A percentile compares a stretch with the other conserved stretches of the same genome.
These are phyloP conservation scores for Drosophila malerkotliana DNA, from an alignment of 1,140 invertebrate genomes.

Conservation along the genomic window DNA sequence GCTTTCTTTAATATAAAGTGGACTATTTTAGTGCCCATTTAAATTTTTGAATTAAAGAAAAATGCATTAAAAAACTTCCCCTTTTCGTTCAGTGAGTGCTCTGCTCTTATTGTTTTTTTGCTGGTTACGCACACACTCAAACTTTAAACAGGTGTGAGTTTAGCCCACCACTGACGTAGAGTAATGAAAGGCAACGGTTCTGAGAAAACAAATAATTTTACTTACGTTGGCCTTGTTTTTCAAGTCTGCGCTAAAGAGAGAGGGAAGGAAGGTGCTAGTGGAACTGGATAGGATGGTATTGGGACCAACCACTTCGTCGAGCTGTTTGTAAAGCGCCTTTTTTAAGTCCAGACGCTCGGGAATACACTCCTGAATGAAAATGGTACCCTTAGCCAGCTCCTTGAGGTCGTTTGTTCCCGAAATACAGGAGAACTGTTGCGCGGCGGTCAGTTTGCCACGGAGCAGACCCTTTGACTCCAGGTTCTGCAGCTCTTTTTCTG, in stretches of 20 bases:
- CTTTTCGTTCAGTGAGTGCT: too few species aligned
- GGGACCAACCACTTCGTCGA: slow-evolving; percentile 90
- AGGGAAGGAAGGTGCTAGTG: slow-evolving; percentile 95
- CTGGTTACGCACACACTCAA: too few species aligned
- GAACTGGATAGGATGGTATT: slow-evolving; percentile 94
- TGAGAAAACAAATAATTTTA: slow-evolving; percentile 10
- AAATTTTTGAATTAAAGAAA: too few species aligned
- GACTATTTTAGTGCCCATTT: too few species aligned
- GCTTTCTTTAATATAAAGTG: too few species aligned
- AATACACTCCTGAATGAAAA: slow-evolving; percentile 95
- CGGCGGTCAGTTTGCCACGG: slow-evolving; percentile 89
- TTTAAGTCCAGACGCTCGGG: slow-evolving; percentile 95
- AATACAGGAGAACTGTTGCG: slow-evolving; percentile 91
- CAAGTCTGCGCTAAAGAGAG: slow-evolving; percentile 91
- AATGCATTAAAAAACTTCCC: too few species aligned
- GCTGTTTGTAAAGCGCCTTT: slow-evolving; percentile 89
- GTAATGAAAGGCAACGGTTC: too few species aligned
- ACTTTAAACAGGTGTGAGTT: too few species aligned
- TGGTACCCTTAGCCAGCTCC: slow-evolving; percentile 88
- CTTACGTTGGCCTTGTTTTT: slow-evolving; percentile 89
- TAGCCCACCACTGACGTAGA: too few species aligned
- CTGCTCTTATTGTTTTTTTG: too few species aligned
- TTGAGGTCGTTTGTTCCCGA: slow-evolving; percentile 88
- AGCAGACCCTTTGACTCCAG: slow-evolving; percentile 90
- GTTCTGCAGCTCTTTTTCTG: slow-evolving; percentile 89